These are phyloP conservation scores for Merodon equestris DNA, from an alignment of 2,888 invertebrate species.

Conservation along the genomic window DNA sequence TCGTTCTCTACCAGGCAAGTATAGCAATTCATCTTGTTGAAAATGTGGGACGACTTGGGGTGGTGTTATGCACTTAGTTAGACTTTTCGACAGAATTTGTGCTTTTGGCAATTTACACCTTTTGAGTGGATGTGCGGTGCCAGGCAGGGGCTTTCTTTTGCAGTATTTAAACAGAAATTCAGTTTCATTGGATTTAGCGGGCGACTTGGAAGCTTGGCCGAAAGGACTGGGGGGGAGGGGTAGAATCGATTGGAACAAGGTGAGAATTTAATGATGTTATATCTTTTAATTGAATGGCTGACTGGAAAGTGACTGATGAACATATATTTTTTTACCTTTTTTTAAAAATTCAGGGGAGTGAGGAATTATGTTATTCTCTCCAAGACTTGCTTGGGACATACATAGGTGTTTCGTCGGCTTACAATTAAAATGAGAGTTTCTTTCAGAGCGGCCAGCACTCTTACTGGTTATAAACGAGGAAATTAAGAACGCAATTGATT, in stretches of 20 bases:
- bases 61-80: constrained; percentile 59
- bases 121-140: constrained; percentile 51
- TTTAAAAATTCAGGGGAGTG: too few species aligned
- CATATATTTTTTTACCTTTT: neutral
- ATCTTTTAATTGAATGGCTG: constrained; percentile 52
- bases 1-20: constrained; percentile 17
- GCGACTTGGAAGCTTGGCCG: constrained; percentile 3
- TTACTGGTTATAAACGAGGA: too few species aligned
- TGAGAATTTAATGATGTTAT: constrained; percentile 42
- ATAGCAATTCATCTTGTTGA: constrained; percentile 42
- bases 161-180: constrained; percentile 33
- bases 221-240: constrained; percentile 4
- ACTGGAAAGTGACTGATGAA: neutral
- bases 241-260: constrained; percentile 43
- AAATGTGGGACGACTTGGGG: neutral
- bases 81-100: constrained; percentile 70
- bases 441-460: too few species aligned
- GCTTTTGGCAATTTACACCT: constrained; percentile 72
- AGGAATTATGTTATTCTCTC: too few species aligned
- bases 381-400: too few species aligned
- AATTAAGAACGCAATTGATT: too few species aligned
- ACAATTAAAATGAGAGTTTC: too few species aligned
- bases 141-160: neutral
- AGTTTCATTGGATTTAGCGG: constrained; percentile 54
- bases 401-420: too few species aligned